Percentiles rank a stretch among this genome's conserved stretches.
phyloP scores from a whole-genome alignment of 2,797 vertebrate species.

The Zalophus californianus region DNA sequence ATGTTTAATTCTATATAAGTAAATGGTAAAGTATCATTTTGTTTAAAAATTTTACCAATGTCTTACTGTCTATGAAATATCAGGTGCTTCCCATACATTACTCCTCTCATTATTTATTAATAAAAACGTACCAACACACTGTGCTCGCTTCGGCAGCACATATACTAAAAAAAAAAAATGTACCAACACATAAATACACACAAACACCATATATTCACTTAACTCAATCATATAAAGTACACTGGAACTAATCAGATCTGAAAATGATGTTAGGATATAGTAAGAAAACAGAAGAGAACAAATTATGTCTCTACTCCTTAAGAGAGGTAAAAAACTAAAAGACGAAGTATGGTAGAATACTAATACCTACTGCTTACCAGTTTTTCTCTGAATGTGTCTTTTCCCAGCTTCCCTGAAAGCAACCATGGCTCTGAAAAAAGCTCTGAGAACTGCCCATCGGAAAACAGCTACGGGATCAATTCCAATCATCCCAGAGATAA shows the following conservation, averaged over 20 bases:
- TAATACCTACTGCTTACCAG: conserved; percentile 88
- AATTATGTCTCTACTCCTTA: background rate
- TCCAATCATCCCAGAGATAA: conserved; percentile 97
- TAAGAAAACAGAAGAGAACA: conserved; percentile 16
- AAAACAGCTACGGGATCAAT: conserved; percentile 97
- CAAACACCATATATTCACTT: background rate
- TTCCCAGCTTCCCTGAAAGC: conserved; percentile 95
- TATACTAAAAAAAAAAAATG: background rate
- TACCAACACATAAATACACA: background rate
- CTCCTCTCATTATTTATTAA: conserved; percentile 6
- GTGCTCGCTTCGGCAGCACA: no score
- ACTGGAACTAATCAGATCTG: background rate
- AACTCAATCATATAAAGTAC: background rate
- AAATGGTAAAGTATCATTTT: background rate
- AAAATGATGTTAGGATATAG: background rate
- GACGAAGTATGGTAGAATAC: background rate
- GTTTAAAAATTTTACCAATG: conserved; percentile 25
- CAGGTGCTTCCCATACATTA: background rate
- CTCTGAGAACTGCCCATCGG: conserved; percentile 97
- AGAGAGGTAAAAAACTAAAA: background rate
- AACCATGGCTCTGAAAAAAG: conserved; percentile 95
- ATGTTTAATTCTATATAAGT: conserved; percentile 55
- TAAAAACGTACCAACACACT: background rate
- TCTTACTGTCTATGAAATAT: background rate
- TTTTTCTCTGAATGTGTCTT: conserved; percentile 92